Conservation (phyloP, 2,113 vertebrate genomes). For the Rissa tridactyla region DNA sequence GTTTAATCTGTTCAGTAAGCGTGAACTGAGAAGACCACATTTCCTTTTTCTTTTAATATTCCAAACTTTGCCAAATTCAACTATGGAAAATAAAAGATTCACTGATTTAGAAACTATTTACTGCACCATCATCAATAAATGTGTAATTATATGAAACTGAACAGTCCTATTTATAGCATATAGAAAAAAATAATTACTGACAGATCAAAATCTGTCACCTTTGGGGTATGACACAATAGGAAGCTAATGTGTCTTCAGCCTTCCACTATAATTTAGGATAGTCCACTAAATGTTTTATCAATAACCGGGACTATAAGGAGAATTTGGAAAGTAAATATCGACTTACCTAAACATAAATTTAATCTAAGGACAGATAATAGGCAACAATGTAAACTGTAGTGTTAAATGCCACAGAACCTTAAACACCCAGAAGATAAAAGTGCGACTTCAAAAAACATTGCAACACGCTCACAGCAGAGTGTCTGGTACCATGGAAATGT, state of each 20-base stretch:
- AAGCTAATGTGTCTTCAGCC: background rate
- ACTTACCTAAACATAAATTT: background rate
- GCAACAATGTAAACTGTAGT: background rate
- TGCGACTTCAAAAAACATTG: background rate
- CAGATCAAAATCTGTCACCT: background rate
- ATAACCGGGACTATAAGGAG: background rate
- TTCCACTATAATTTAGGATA: background rate
- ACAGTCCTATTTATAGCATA: background rate
- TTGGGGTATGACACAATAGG: background rate
- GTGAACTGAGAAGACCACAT: background rate
- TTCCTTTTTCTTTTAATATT: background rate
- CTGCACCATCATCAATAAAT: background rate
- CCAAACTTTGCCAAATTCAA: background rate
- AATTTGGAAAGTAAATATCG: background rate
- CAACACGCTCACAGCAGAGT: background rate
- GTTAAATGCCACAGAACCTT: background rate
- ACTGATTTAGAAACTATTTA: background rate
- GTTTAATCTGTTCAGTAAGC: background rate
- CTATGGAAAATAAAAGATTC: background rate
- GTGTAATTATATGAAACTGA: background rate
- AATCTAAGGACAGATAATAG: background rate
- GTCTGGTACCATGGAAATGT: background rate
- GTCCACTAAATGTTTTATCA: background rate
- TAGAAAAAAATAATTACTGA: background rate
- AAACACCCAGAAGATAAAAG: background rate